Evolutionary conservation across 2,888 invertebrate genomes (phyloP).

Genomic region (Therioaphis trifolii): DNA sequence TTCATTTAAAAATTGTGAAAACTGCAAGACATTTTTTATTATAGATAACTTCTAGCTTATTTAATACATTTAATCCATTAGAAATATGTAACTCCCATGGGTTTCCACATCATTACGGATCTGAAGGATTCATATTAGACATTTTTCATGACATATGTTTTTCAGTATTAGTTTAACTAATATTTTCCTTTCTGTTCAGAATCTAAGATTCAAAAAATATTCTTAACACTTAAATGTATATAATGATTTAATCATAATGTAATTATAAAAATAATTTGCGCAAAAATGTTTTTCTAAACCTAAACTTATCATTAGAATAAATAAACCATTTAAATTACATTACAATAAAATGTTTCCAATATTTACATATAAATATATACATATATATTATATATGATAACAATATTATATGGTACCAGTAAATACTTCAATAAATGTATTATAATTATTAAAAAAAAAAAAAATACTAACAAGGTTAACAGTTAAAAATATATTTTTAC

Average conservation of each 20-base stretch:
- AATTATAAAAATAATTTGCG: conserved; percentile 58
- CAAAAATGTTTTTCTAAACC: conserved; percentile 26
- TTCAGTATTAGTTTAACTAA: too few species aligned
- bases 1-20: too few species aligned
- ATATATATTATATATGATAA: conserved; percentile 27
- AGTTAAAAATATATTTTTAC: conserved; percentile 28
- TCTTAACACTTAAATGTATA: neutral
- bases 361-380: conserved; percentile 1
- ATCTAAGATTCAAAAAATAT: neutral
- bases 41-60: too few species aligned
- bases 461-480: conserved; percentile 41
- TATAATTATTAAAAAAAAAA: conserved; percentile 19
- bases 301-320: conserved; percentile 32
- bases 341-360: conserved; percentile 29
- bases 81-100: too few species aligned
- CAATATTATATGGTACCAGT: conserved; percentile 34
- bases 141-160: too few species aligned
- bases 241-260: conserved; percentile 8
- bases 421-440: conserved; percentile 28
- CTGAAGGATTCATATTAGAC: too few species aligned
- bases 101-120: too few species aligned
- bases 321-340: conserved; percentile 33
- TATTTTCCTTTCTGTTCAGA: too few species aligned
- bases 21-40: too few species aligned
- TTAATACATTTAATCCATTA: too few species aligned